These are phyloP conservation scores for Esperia sulphurella DNA, from an alignment of 2,888 invertebrate species.

Conservation along the genomic window DNA sequence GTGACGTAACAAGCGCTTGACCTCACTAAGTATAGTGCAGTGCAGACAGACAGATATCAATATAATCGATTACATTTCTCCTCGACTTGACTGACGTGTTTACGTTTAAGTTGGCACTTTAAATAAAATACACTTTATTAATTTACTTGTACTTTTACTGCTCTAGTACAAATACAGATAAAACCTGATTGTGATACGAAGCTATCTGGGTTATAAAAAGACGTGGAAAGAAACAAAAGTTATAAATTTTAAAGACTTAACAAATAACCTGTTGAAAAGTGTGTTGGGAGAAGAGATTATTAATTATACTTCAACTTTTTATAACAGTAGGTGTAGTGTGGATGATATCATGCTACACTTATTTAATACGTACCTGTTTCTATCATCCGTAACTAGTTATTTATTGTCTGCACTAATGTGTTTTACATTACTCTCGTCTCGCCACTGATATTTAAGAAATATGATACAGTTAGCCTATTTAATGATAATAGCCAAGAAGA, in stretches of 20 bases:
- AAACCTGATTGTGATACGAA: neutral
- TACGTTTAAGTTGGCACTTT: no score
- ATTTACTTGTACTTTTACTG: neutral
- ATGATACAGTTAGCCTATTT: neutral
- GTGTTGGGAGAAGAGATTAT: no score
- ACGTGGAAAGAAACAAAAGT: neutral
- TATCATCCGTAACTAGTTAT: neutral
- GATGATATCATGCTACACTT: neutral
- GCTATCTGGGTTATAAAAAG: no score
- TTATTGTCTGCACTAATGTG: neutral
- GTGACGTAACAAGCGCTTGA: no score
- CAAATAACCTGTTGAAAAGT: no score
- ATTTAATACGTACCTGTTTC: neutral
- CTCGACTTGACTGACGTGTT: no score
- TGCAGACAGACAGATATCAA: no score
- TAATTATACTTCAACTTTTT: no score
- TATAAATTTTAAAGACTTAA: neutral
- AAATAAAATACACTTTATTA: no score
- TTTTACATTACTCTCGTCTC: neutral
- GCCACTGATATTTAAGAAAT: neutral
- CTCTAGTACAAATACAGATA: neutral
- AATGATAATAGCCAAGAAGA: neutral
- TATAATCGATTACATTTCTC: no score
- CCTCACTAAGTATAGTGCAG: no score
- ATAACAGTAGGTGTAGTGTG: no score